A percentile compares a stretch with the other conserved stretches of the same genome.
phyloP scores from a whole-genome alignment of 2,888 invertebrate species.

The Tipula unca region DNA sequence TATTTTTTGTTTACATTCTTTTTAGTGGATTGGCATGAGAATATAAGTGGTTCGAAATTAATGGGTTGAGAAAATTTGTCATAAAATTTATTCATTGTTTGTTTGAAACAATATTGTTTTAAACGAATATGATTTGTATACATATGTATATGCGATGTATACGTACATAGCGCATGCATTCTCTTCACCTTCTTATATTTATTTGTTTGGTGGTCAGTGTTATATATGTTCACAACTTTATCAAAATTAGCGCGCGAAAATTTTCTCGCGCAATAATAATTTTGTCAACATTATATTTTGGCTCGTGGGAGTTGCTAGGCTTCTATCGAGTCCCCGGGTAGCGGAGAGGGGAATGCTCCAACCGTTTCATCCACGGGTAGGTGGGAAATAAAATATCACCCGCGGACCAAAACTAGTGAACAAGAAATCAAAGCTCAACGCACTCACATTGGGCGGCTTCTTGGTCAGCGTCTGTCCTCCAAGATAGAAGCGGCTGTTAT shows the following conservation, averaged over 20 bases:
- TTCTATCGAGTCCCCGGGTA: no score
- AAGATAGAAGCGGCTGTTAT: no score
- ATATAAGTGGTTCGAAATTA: background rate
- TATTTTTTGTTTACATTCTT: background rate
- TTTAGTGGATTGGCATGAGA: background rate
- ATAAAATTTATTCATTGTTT: background rate
- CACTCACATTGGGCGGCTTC: no score
- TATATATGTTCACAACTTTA: background rate
- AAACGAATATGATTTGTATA: background rate
- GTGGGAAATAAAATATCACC: no score
- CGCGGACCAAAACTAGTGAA: no score
- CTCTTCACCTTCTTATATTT: background rate
- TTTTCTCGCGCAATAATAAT: background rate
- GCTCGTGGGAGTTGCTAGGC: no score
- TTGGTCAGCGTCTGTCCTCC: no score
- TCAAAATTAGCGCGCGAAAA: background rate
- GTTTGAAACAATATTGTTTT: no score
- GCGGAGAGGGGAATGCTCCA: no score
- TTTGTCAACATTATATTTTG: background rate
- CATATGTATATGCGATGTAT: no score
- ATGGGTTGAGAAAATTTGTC: background rate
- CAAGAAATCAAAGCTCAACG: no score
- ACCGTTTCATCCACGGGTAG: no score
- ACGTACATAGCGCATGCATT: background rate
- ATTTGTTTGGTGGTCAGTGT: background rate